Evolutionary conservation across 2,888 invertebrate genomes (phyloP).

Genomic region (Heliconius ethilla): DNA sequence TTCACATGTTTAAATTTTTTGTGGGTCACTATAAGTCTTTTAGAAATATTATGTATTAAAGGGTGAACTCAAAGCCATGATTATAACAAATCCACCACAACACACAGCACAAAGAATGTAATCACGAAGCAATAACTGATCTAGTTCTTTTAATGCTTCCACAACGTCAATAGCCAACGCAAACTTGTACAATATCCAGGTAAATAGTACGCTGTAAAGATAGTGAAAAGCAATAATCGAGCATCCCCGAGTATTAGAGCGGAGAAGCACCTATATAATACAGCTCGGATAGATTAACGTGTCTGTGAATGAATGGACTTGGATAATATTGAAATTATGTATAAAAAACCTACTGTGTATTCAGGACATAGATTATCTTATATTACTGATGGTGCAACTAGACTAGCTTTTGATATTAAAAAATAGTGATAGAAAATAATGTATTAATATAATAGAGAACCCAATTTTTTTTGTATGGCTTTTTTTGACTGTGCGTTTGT

Average conservation of each 20-base stretch:
- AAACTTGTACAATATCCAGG: conserved; percentile 35
- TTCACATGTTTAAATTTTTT: too few species aligned
- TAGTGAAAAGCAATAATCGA: conserved; percentile 59
- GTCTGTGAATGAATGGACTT: conserved; percentile 34
- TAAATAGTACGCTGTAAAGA: conserved; percentile 40
- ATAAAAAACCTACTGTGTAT: neutral
- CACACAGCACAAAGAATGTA: neutral
- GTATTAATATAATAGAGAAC: too few species aligned
- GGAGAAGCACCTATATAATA: conserved; percentile 46
- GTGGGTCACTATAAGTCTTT: neutral
- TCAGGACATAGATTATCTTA: conserved; percentile 5
- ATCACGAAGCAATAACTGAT: conserved; percentile 9
- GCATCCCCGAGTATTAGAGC: conserved; percentile 55
- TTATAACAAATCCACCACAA: too few species aligned
- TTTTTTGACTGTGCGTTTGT: too few species aligned
- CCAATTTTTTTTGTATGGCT: too few species aligned
- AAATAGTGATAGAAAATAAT: too few species aligned
- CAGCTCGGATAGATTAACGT: conserved; percentile 36
- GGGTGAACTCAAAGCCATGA: neutral
- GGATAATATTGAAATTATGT: conserved; percentile 20
- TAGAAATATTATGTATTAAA: neutral
- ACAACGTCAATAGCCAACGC: conserved; percentile 27
- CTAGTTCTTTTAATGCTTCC: conserved; percentile 25
- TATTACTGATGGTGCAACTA: neutral
- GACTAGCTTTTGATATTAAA: neutral